Evolutionary conservation across 2,113 vertebrate genomes (phyloP).

Genomic region (Glareola pratincola): DNA sequence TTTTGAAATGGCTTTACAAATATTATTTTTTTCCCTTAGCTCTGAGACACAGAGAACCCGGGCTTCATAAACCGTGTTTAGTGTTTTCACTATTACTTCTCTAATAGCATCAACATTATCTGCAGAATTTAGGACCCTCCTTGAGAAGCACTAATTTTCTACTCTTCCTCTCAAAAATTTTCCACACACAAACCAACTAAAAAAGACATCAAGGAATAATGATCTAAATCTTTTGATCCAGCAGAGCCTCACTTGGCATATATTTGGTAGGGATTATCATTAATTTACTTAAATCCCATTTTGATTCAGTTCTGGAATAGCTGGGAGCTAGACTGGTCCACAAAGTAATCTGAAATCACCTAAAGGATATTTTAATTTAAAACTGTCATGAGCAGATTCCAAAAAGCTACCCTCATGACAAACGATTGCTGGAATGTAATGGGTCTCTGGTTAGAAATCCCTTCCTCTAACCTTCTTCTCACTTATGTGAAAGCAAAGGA

Average conservation of each 20-base stretch:
- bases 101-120: not conserved
- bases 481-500: not conserved
- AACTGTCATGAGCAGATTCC: not conserved
- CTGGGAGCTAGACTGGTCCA: not conserved
- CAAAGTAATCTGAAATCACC: constrained; percentile 33
- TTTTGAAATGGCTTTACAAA: not conserved
- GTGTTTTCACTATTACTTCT: not conserved
- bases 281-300: constrained; percentile 44
- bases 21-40: not conserved
- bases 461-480: not conserved
- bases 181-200: not conserved
- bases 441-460: not conserved
- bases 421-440: not conserved
- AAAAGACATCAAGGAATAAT: not conserved
- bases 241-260: constrained; percentile 6
- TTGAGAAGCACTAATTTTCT: not conserved
- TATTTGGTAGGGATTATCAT: constrained; percentile 16
- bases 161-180: constrained; percentile 16
- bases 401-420: not conserved
- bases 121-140: not conserved
- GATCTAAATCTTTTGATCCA: constrained; percentile 46
- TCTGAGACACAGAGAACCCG: not conserved
- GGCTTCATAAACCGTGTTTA: not conserved
- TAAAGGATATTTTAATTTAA: constrained; percentile 30
- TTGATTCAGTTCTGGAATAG: constrained; percentile 8